Percentiles rank a stretch among this genome's conserved stretches.
phyloP scores from a whole-genome alignment of 64 coral and sea anemone species.

The Dendronephthya gigantea region DNA sequence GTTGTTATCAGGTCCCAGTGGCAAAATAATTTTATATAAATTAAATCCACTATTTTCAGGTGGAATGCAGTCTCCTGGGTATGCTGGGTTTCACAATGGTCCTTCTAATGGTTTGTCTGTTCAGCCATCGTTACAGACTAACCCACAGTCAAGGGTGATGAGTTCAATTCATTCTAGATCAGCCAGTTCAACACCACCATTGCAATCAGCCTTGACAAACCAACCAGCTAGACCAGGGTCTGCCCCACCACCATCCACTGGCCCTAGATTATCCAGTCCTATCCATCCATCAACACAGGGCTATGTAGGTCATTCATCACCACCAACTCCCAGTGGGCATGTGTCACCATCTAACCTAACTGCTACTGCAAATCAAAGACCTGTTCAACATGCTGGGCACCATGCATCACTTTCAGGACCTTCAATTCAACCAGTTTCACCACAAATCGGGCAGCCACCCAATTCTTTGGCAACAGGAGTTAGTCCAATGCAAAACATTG shows the following conservation, averaged over 20 bases:
- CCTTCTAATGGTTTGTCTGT: background rate
- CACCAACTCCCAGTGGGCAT: background rate
- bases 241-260: background rate
- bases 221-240: background rate
- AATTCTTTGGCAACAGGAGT: background rate
- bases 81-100: background rate
- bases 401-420: background rate
- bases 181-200: background rate
- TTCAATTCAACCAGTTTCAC: background rate
- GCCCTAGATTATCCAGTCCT: background rate
- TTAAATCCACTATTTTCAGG: too few relatives aligned
- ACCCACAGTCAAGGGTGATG: background rate
- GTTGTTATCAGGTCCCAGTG: too few relatives aligned
- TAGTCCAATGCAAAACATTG: background rate
- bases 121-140: background rate
- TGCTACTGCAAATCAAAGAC: background rate
- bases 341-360: background rate
- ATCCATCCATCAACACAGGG: background rate
- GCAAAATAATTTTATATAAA: too few relatives aligned
- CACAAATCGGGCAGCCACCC: background rate
- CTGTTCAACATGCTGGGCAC: background rate
- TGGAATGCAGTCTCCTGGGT: background rate
- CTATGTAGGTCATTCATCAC: background rate
- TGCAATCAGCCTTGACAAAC: background rate
- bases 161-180: conserved; percentile 2